A percentile compares a stretch with the other conserved stretches of the same genome.
Conservation (phyloP, 2,797 vertebrate genomes). For the Epinephelus malabaricus region DNA sequence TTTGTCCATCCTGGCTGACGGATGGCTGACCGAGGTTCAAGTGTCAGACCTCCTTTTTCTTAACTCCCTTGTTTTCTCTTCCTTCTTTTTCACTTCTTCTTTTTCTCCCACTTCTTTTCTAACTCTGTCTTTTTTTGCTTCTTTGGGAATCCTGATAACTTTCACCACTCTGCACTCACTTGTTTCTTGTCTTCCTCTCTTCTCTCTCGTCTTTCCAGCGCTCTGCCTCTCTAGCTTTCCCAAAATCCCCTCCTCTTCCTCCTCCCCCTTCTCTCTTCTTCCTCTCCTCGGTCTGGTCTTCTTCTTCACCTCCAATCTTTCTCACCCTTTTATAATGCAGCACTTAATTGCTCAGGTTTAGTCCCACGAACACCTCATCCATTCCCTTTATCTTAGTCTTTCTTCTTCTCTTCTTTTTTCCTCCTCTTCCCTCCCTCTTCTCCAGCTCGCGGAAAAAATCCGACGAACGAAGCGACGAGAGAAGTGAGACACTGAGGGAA, state of each 20-base stretch:
- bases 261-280: slow-evolving; percentile 4
- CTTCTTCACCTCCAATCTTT: slow-evolving; percentile 12
- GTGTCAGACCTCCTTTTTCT: background rate
- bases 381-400: background rate
- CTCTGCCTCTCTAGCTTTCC: background rate
- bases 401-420: background rate
- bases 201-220: background rate
- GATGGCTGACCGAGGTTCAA: background rate
- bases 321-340: slow-evolving; percentile 1
- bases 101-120: background rate
- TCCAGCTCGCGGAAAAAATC: slow-evolving; percentile 35
- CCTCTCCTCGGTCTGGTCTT: background rate
- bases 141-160: slow-evolving; percentile 38
- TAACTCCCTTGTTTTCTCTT: slow-evolving; percentile 5
- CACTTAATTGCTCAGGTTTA: slow-evolving; percentile 24
- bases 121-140: background rate
- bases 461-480: slow-evolving; percentile 31
- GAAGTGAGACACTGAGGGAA: slow-evolving; percentile 57
- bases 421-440: background rate
- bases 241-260: background rate
- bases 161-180: slow-evolving; percentile 15
- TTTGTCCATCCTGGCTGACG: slow-evolving; percentile 84
- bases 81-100: slow-evolving; percentile 6
- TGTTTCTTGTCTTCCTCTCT: slow-evolving; percentile 8
- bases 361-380: slow-evolving; percentile 9